Conservation (phyloP, 2,797 vertebrate species). For the Paedocypris micromegethes region DNA sequence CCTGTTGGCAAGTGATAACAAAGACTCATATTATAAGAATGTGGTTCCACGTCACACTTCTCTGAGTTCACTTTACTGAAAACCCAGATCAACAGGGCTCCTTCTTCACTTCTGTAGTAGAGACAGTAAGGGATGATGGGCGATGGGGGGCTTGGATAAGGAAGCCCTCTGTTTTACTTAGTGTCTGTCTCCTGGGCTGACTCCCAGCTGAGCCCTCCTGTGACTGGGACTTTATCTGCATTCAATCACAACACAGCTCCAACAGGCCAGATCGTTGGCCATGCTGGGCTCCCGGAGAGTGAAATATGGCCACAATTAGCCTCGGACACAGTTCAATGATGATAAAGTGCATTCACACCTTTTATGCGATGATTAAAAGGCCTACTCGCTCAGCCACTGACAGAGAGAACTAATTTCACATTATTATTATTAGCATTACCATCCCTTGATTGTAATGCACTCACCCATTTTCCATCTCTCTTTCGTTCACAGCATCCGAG, state of each 20-base stretch:
- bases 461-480: constrained; percentile 48
- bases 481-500: constrained; percentile 49
- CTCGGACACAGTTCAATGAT: constrained; percentile 95
- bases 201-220: constrained; percentile 54
- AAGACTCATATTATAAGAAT: constrained; percentile 22
- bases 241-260: constrained; percentile 53
- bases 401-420: constrained; percentile 96
- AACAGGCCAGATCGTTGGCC: constrained; percentile 68
- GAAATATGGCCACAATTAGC: constrained; percentile 98
- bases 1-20: constrained; percentile 33
- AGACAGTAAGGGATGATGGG: neutral
- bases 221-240: constrained; percentile 57
- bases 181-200: constrained; percentile 47
- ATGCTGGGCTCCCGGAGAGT: constrained; percentile 80
- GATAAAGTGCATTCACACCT: constrained; percentile 88
- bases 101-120: constrained; percentile 6
- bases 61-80: constrained; percentile 14
- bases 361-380: constrained; percentile 97
- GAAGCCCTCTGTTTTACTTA: constrained; percentile 56
- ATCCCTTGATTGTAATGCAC: constrained; percentile 79
- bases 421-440: constrained; percentile 79
- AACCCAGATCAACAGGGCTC: constrained; percentile 14
- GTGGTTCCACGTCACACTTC: constrained; percentile 21
- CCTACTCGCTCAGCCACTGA: constrained; percentile 81
- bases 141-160: constrained; percentile 6